These are phyloP conservation scores for Vipera latastei DNA, from an alignment of 2,797 vertebrate species.

Conservation along the genomic window DNA sequence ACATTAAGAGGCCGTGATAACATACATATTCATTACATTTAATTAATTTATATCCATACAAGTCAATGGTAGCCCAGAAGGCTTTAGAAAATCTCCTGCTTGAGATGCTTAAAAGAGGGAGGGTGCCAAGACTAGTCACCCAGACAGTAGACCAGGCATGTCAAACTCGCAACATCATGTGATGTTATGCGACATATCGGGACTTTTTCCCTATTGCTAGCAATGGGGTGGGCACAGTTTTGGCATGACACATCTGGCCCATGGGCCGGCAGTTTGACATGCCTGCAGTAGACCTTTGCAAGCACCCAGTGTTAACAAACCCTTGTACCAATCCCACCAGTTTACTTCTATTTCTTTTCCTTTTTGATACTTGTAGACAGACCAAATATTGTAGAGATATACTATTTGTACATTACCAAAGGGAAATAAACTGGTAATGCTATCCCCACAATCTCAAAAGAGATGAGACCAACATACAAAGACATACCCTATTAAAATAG, in stretches of 20 bases:
- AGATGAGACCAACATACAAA: neutral
- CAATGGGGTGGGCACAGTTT: too few species aligned
- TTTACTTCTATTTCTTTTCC: neutral
- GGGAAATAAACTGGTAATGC: neutral
- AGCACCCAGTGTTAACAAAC: neutral
- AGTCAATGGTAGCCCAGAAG: neutral
- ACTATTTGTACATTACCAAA: neutral
- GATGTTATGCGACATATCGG: too few species aligned
- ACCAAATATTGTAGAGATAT: neutral
- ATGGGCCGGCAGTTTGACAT: too few species aligned
- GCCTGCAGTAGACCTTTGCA: too few species aligned
- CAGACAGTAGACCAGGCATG: neutral
- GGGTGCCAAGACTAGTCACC: neutral
- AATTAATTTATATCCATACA: neutral
- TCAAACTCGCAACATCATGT: too few species aligned
- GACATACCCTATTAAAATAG: constrained; percentile 2
- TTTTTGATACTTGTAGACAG: neutral
- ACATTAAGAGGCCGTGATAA: neutral
- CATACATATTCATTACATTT: neutral
- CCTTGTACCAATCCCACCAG: neutral
- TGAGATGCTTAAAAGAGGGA: neutral
- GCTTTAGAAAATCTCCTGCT: neutral
- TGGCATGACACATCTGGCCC: too few species aligned
- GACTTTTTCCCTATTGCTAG: too few species aligned
- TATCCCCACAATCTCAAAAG: neutral